Percentiles rank a stretch among this genome's conserved stretches.
Evolutionary conservation across 2,888 invertebrate genomes (phyloP).

Genomic region (Andricus quercusramuli): DNA sequence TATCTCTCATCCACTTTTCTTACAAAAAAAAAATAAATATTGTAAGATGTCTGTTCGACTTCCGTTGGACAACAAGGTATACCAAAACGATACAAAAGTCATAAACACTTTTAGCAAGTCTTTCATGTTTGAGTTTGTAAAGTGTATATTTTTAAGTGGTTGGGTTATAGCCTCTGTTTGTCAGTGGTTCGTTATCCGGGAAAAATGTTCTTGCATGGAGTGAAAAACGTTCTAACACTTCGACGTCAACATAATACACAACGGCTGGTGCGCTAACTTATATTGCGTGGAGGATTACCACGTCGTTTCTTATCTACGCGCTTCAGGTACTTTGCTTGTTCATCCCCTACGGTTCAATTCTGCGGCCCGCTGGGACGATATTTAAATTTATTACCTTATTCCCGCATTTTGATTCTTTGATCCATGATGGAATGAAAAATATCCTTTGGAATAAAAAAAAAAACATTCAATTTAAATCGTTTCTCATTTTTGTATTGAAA

Average conservation of each 20-base stretch:
- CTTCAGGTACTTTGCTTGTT: slow-evolving; percentile 61
- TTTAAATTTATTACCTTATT: slow-evolving; percentile 72
- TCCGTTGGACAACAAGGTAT: no score
- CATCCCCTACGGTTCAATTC: slow-evolving; percentile 34
- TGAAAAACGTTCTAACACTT: slow-evolving; percentile 32
- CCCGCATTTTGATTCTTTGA: not conserved
- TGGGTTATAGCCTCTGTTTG: not conserved
- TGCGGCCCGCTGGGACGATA: slow-evolving; percentile 63
- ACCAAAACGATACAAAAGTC: no score
- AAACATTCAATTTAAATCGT: not conserved
- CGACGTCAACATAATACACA: slow-evolving; percentile 69
- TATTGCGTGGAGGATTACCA: slow-evolving; percentile 75
- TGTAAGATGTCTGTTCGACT: no score
- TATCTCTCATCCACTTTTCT: no score
- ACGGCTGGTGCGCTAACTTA: slow-evolving; percentile 74
- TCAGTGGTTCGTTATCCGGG: not conserved
- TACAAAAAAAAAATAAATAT: no score
- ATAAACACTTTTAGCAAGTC: not conserved
- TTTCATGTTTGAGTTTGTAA: not conserved
- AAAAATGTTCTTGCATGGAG: slow-evolving; percentile 35
- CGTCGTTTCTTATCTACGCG: slow-evolving; percentile 74
- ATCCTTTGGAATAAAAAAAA: not conserved
- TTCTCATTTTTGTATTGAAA: not conserved
- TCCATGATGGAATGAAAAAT: not conserved
- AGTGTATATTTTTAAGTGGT: not conserved